Evolutionary conservation across 2,113 vertebrate genomes (phyloP), one percentile per base, ranked within the genome.

Genomic region (Etheostoma cragini): DNA sequence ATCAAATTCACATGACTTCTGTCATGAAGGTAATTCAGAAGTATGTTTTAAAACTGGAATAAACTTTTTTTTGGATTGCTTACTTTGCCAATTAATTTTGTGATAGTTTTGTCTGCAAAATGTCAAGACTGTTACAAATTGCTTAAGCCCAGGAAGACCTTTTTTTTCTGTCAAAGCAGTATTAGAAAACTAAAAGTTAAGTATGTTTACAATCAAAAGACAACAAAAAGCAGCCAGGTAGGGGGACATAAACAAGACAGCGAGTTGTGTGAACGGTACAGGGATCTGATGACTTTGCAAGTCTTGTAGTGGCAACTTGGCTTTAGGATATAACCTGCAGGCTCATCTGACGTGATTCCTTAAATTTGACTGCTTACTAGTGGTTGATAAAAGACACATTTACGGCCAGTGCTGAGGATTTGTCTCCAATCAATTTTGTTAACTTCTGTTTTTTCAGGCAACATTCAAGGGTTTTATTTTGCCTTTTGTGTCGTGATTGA

Each of bases 401-500:
- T 42, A 47, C 19, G 21, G 8, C 3, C 19, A 24, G 35, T 46
- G 8, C 5, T 52, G 14, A 72, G 19, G 45, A 66, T 61, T 72
- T 54, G 7, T 16, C 4, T 38, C 3, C 7, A 14, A 3, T 46
- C 14, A 11, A 6, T 38, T 45, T 24, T 13, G n/a, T 66, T 2
- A 0, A 10, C 24, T 67, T 1, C 24, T 50, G 2, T 8, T 8
- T 75, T 70, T 11, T 35, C 90, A 99, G 97, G 92, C 0, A 90
- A 94, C 65, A 46, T 95, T 8, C 83, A 91, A 71, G 94, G 96
- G 16, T 78, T 96, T 56, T 97, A 95, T 75, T 99, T 99, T 95
- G 97, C 98, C 52, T 98, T 97, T 80, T 97, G 97, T 93, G 98
- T 96, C 66, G 92, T 99, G 86, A 92, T 99, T 50, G 94, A 98